Base-by-base conservation (phyloP, 2,888 invertebrate species). In the Drosophila atripex region DNA sequence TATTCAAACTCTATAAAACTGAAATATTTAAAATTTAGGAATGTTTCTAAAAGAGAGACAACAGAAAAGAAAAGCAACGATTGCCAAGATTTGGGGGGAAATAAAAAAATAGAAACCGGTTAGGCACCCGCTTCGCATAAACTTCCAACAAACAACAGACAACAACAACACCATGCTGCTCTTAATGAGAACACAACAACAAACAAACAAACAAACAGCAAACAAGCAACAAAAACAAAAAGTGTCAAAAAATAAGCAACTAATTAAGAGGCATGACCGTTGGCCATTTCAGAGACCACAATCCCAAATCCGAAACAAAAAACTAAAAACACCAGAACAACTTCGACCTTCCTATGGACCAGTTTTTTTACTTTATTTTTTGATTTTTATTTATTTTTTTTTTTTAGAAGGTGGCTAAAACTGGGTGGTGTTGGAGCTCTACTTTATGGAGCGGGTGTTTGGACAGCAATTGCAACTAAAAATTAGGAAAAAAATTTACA, bases 191-290 rank as follows among this genome's bases (percentile, higher is more conserved):
- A 18, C 32, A 45, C 12, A 56, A n/a, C 25, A 68, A 52, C 46
- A 57, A 25, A 25, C 8, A 25, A 7, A 8, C 1, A 28, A 28
- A 25, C 25, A 66, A 64, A 47, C 38, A 63, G 61, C 51, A 41
- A 64, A 55, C 23, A 28, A 50, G 59, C 39, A 38, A 45, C 47
- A 39, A 35, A 51, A 66, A 65, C 65, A 73, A 82, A 53, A 64
- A 72, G 80, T 83, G 70, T 59, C 61, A 55, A 73, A 73, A 86
- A 66, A 71, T 78, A 73, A 86, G 70, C 76, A 78, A 75, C 87
- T 82, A 82, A 82, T 82, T 86, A 84, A 86, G 76, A 68, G 64
- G 30, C 73, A 60, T 68, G 76, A 64, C 73, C 65, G 55, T 55
- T 41, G 77, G 56, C 60, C 46, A 47, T 55, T 55, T 45, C 11